Evolutionary conservation across 2,888 invertebrate genomes (phyloP).

Genomic region (Chloromyia formosa): DNA sequence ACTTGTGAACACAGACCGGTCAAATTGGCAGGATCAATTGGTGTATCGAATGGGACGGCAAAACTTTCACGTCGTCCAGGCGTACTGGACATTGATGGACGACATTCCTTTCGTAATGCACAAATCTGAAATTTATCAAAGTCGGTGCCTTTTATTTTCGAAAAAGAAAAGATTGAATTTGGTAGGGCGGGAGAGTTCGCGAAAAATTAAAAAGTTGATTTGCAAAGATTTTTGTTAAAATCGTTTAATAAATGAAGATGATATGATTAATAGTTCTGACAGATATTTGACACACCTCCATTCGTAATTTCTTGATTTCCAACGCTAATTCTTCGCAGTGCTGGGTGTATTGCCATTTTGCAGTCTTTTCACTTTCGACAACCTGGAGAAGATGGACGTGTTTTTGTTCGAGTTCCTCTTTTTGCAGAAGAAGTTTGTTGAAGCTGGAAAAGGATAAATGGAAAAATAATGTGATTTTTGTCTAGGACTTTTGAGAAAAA

Average conservation of each 20-base stretch:
- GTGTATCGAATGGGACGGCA: slow-evolving; percentile 51
- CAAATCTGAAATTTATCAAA: slow-evolving; percentile 70
- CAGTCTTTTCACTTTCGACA: slow-evolving; percentile 90
- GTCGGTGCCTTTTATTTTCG: slow-evolving; percentile 25
- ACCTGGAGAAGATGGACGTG: slow-evolving; percentile 88
- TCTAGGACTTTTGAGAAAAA: too few relatives aligned
- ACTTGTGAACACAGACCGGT: slow-evolving; percentile 51
- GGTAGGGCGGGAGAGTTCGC: too few relatives aligned
- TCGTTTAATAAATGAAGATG: background rate
- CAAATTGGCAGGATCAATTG: slow-evolving; percentile 60
- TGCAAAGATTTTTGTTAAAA: background rate
- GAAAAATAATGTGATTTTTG: too few relatives aligned
- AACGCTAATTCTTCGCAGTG: slow-evolving; percentile 89
- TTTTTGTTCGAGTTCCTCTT: slow-evolving; percentile 91
- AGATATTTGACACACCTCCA: slow-evolving; percentile 73
- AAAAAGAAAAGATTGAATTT: too few relatives aligned
- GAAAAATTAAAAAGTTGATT: too few relatives aligned
- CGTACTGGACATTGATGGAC: slow-evolving; percentile 66
- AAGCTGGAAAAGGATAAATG: slow-evolving; percentile 69
- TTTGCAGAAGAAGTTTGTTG: slow-evolving; percentile 86
- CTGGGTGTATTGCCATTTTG: slow-evolving; percentile 92
- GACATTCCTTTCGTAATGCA: slow-evolving; percentile 82
- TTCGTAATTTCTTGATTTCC: slow-evolving; percentile 87
- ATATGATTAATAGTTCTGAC: background rate
- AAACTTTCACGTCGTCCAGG: slow-evolving; percentile 56